Evolutionary conservation across 2,113 vertebrate species (phyloP), one percentile per base, ranked within the genome.

Genomic region (Jacana jacana): DNA sequence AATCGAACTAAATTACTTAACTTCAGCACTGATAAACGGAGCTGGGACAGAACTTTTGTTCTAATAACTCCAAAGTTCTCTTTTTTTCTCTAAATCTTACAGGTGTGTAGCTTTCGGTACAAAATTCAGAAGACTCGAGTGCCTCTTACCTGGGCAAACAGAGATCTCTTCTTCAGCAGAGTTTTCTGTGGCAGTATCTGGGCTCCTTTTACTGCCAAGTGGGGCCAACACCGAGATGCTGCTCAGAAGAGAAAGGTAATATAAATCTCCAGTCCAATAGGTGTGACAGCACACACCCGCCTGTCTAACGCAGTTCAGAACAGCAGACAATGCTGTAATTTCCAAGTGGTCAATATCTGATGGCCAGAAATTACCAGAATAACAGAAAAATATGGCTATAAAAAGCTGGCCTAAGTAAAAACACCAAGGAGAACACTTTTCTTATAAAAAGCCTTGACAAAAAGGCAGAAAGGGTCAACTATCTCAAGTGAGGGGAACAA

Each of bases 131-230:
- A 63, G 35, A 35, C 27, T 80, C 31, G 85, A 52, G n/a, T 17
- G 49, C 33, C 76, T 65, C 97, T 97, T 97, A 99, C 99, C 99
- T 98, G 99, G 99, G 96, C 99, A 99, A 61, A 98, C 42, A 17
- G 98, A 98, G 91, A 97, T 96, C 91, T 98, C 98, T 40, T 97
- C 97, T 61, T 97, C 98, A 88, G 95, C 84, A 89, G 95, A 94
- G 93, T 77, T 89, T 89, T 97, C 97, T 64, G 90, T 54, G 60
- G 65, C 91, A 95, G 55, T 70, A 78, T 94, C 96, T 78, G 96
- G 97, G 64, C 72, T 97, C 94, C 94, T 97, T 94, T 95, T 97
- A 89, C 73, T 91, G 68, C 86, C 91, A 91, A 98, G 94, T 12
- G 89, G 82, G 61, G 89, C 93, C 95, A 97, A 91, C 80, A 87